Base-by-base conservation (phyloP, 2,888 invertebrate species). In the Oegoconia quadripuncta region DNA sequence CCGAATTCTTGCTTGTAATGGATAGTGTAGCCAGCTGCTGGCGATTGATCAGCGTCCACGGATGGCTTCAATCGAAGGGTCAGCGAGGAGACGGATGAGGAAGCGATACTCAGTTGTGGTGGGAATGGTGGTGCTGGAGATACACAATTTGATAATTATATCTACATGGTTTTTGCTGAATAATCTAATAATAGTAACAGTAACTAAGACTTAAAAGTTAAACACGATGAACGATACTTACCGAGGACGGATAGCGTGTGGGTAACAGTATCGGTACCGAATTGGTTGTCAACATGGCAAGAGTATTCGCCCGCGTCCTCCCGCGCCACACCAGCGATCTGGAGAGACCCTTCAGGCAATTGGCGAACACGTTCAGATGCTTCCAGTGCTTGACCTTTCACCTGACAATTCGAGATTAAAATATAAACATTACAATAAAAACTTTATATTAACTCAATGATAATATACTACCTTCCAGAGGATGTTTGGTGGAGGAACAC, bases 1-100 rank as follows among this genome's bases (percentile, higher is more conserved):
- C 97, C 97, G 65, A 97, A 97, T 77, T 97, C 97, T 38, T 96
- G 96, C 71, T 97, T 97, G 88, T 95, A 97, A 69, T 95, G 95
- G 48, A 98, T 90, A 17, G 95, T 95, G 81, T 97, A 97, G 0
- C 97, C 97, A 57, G 96, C 95, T 48, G 96, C 92, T n/a, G 95
- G 95, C 22, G 96, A 95, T 29, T 92, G 93, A 65, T 96, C 96
- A 9, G 91, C 91, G 34, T 93, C 92, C 55, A 93, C 92, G 50
- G 92, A 56, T 0, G 87, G 83, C 57, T 84, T 84, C 50, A 88
- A 67, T 37, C 88, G 83, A 2, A 88, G 78, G 1, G 88, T 88
- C 40, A 88, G 70, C 0, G 88, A 86, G 1, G 88, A 88, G 2
- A 88, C 88, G n/a, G 88, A 88, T 0, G 88, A 88, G 0, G 88